phyloP scores from a whole-genome alignment of 30 jellyfish, hydroid and myxozoan genomes.

The Chironex yamaguchii region DNA sequence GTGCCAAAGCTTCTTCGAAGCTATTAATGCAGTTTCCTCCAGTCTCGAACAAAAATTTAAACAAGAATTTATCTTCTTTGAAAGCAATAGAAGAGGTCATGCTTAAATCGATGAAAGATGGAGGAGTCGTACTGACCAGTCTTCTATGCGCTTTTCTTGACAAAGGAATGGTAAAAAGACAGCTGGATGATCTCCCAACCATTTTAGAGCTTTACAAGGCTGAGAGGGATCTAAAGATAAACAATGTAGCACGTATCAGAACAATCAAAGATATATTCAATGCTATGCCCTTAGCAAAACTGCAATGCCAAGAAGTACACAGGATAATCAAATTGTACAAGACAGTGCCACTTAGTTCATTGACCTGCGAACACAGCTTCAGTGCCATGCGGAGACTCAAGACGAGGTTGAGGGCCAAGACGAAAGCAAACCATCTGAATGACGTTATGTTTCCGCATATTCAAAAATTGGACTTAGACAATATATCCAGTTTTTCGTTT shows the following conservation, averaged over 20 bases:
- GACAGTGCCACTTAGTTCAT: conserved; percentile 12
- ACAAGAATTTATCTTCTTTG: no score
- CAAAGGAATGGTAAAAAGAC: no score
- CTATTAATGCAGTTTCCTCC: conserved; percentile 9
- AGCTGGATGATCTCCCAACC: conserved; percentile 10
- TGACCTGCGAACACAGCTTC: conserved; percentile 64
- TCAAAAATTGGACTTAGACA: no score
- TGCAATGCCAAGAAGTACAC: conserved; percentile 31
- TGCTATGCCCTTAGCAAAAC: conserved; percentile 10
- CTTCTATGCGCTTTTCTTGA: no score
- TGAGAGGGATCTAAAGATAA: not conserved
- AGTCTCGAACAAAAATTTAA: conserved; percentile 17
- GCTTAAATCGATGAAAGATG: no score
- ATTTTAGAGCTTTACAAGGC: conserved; percentile 3
- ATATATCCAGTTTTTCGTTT: no score
- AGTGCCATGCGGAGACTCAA: conserved; percentile 70
- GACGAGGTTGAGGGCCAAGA: conserved; percentile 25
- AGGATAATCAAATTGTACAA: conserved; percentile 27
- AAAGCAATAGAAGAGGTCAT: no score
- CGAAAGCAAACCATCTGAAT: conserved; percentile 53
- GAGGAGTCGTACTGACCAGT: no score
- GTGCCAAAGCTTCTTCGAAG: conserved; percentile 20
- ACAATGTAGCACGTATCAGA: no score
- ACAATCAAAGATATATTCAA: conserved; percentile 14
- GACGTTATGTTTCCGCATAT: conserved; percentile 56